Conservation (phyloP, 37 sponge, comb jelly and placozoan genomes). For the Geodia barretti region DNA sequence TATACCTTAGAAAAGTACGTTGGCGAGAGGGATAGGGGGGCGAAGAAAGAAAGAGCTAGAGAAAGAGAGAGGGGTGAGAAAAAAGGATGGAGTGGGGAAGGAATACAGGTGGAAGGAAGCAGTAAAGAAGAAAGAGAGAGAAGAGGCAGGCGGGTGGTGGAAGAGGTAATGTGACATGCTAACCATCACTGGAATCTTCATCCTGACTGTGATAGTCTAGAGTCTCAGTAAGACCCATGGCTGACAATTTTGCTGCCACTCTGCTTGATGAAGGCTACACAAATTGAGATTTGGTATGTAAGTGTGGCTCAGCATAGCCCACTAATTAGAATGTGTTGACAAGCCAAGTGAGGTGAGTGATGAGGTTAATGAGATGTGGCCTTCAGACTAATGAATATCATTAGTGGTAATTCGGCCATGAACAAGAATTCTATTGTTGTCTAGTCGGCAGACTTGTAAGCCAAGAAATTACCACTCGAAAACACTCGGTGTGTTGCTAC, state of each 20-base stretch:
- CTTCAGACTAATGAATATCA: too few relatives aligned
- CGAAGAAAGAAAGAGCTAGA: neutral
- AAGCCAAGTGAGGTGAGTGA: too few relatives aligned
- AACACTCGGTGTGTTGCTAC: too few relatives aligned
- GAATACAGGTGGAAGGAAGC: too few relatives aligned
- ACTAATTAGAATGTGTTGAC: too few relatives aligned
- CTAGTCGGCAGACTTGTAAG: too few relatives aligned
- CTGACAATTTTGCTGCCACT: conserved; percentile 23
- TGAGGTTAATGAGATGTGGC: too few relatives aligned
- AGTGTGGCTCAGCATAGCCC: neutral
- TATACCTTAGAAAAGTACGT: too few relatives aligned
- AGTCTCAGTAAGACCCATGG: conserved; percentile 39
- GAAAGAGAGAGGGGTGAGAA: neutral
- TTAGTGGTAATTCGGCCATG: too few relatives aligned
- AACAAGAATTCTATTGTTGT: too few relatives aligned
- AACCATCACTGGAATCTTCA: conserved; percentile 27
- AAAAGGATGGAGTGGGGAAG: neutral
- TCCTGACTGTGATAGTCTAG: conserved; percentile 51
- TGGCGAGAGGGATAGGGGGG: too few relatives aligned
- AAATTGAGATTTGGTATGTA: neutral
- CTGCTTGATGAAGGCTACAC: neutral
- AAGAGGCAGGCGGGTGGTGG: neutral
- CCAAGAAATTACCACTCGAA: too few relatives aligned
- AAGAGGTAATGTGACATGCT: neutral
- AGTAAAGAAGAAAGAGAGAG: neutral